Percentiles rank a stretch among this genome's conserved stretches.
These are phyloP conservation scores for Drosophila antonietae DNA, from an alignment of 2,888 invertebrate species.

Conservation along the genomic window DNA sequence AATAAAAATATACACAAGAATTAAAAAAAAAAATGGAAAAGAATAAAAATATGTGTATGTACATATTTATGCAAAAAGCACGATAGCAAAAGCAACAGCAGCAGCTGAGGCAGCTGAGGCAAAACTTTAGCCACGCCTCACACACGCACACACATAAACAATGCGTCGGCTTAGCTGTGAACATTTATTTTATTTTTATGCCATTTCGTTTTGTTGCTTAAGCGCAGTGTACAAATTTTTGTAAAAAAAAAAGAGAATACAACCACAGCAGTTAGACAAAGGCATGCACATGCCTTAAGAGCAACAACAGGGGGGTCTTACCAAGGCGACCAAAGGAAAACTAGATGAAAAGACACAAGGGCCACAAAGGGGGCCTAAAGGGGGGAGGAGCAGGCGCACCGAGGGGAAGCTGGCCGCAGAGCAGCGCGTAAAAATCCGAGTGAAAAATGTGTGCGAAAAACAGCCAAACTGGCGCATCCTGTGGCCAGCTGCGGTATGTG, in stretches of 20 bases:
- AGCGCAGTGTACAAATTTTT: constrained; percentile 70
- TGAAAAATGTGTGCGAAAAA: constrained; percentile 67
- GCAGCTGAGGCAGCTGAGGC: constrained; percentile 44
- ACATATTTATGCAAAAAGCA: constrained; percentile 32
- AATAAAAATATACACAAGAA: constrained; percentile 15
- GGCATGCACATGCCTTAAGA: constrained; percentile 31
- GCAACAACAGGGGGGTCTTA: constrained; percentile 5
- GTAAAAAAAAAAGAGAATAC: constrained; percentile 15
- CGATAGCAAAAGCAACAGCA: constrained; percentile 33
- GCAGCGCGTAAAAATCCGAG: constrained; percentile 55
- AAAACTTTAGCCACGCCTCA: constrained; percentile 50
- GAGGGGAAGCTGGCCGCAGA: constrained; percentile 19
- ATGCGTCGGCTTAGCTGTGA: constrained; percentile 66
- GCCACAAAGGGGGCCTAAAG: neutral
- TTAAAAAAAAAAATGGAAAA: constrained; percentile 26
- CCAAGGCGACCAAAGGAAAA: constrained; percentile 39
- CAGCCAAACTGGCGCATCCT: constrained; percentile 71
- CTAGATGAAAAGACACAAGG: constrained; percentile 54
- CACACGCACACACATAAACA: constrained; percentile 53
- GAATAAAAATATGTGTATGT: constrained; percentile 18
- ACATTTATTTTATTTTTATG: constrained; percentile 68
- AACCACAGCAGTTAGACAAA: constrained; percentile 40
- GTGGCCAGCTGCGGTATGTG: constrained; percentile 59
- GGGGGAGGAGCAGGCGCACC: neutral
- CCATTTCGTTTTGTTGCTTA: constrained; percentile 61